phyloP scores from a whole-genome alignment of 2,797 vertebrate genomes.

The Hydrolagus colliei region DNA sequence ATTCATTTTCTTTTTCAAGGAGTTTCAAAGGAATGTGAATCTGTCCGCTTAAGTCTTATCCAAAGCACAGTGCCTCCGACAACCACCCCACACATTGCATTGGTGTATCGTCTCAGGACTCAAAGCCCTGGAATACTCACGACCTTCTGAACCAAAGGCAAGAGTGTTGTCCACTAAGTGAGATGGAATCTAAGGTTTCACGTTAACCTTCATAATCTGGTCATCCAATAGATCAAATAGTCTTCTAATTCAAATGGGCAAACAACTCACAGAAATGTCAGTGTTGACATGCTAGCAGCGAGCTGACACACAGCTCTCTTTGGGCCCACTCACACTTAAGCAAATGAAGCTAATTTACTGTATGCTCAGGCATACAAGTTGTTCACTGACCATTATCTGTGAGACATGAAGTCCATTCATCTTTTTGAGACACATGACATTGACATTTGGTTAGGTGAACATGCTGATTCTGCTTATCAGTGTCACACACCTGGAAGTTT shows the following conservation, averaged over 20 bases:
- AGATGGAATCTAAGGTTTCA: too few relatives aligned
- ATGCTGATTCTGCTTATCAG: conserved; percentile 2
- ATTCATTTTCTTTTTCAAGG: too few relatives aligned
- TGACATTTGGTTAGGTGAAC: background rate
- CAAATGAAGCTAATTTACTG: background rate
- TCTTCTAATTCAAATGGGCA: background rate
- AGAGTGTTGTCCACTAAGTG: too few relatives aligned
- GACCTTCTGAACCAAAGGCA: too few relatives aligned
- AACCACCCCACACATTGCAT: too few relatives aligned
- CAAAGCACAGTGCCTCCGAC: too few relatives aligned
- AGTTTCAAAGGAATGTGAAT: too few relatives aligned
- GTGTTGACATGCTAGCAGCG: too few relatives aligned
- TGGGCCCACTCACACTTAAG: background rate
- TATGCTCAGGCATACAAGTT: background rate
- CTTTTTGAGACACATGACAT: conserved; percentile 4
- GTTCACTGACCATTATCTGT: background rate
- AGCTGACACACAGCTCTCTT: background rate
- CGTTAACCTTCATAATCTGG: background rate
- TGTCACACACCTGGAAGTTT: conserved; percentile 18
- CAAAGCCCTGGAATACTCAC: too few relatives aligned
- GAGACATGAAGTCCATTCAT: background rate
- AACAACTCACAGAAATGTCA: too few relatives aligned
- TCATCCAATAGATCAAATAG: background rate
- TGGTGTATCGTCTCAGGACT: too few relatives aligned
- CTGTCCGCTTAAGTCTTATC: too few relatives aligned